Conservation (phyloP, 2,113 vertebrate species). For the Pygoscelis antarcticus region DNA sequence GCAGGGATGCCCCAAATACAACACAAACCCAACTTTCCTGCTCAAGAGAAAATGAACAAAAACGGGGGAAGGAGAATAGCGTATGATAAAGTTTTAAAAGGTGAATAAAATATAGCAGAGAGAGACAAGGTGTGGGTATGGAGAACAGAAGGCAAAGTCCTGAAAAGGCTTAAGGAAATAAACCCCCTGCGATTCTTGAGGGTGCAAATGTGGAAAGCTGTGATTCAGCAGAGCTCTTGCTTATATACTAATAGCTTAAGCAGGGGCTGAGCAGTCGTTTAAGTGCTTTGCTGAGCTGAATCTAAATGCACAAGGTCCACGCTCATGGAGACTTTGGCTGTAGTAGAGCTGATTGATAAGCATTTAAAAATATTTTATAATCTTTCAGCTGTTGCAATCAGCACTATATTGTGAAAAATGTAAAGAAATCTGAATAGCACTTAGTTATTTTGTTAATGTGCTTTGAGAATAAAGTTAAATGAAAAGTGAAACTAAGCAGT, state of each 20-base stretch:
- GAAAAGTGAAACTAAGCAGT: background rate
- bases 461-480: background rate
- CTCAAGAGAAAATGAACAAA: accelerated
- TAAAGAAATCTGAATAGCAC: background rate
- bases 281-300: background rate
- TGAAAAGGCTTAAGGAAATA: background rate
- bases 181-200: accelerated
- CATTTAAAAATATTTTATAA: background rate
- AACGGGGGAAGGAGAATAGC: accelerated
- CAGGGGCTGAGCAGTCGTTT: accelerated
- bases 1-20: background rate
- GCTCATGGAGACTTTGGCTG: accelerated
- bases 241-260: accelerated
- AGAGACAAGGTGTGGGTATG: background rate
- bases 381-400: background rate
- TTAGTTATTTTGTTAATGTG: background rate
- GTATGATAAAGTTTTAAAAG: background rate
- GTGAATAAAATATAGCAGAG: background rate
- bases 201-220: accelerated
- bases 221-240: background rate
- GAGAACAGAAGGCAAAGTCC: background rate
- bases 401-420: accelerated
- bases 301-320: accelerated
- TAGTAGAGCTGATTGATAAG: background rate
- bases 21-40: background rate